Conservation (phyloP, 2,888 invertebrate genomes). For the Allolobophora icterica region DNA sequence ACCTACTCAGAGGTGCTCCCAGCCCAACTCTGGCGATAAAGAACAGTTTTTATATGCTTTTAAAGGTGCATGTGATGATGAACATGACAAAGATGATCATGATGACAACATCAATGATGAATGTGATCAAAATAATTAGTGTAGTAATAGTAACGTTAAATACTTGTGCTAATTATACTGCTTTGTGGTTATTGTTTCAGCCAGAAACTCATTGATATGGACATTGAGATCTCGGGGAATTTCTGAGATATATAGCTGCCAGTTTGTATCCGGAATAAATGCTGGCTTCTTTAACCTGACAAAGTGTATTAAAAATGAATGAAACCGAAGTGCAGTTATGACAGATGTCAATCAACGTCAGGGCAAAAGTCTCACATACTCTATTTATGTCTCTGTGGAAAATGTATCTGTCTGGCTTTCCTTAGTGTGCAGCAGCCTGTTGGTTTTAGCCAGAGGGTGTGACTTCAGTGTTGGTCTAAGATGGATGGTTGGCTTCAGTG, state of each 20-base stretch:
- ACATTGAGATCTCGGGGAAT: not conserved
- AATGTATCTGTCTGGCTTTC: not conserved
- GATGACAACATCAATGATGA: not conserved
- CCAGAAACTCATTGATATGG: not conserved
- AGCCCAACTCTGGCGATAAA: too few relatives aligned
- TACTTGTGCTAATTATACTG: not conserved
- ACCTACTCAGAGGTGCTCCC: too few relatives aligned
- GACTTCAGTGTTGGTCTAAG: not conserved
- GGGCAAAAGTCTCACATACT: not conserved
- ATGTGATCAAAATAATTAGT: not conserved
- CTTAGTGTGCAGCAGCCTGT: not conserved
- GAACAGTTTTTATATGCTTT: too few relatives aligned
- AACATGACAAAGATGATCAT: too few relatives aligned
- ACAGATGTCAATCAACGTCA: conserved; percentile 9
- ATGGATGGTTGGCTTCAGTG: too few relatives aligned
- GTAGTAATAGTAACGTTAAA: not conserved
- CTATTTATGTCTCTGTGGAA: not conserved
- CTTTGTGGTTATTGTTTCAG: not conserved
- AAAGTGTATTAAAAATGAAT: not conserved
- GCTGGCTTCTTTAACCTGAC: not conserved
- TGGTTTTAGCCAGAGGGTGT: not conserved
- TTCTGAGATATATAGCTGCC: too few relatives aligned
- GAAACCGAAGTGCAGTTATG: conserved; percentile 17
- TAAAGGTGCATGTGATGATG: not conserved
- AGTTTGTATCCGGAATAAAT: too few relatives aligned